Evolutionary conservation across 2,113 vertebrate species (phyloP), one percentile per base, ranked within the genome.

Genomic region (Rhea pennata): DNA sequence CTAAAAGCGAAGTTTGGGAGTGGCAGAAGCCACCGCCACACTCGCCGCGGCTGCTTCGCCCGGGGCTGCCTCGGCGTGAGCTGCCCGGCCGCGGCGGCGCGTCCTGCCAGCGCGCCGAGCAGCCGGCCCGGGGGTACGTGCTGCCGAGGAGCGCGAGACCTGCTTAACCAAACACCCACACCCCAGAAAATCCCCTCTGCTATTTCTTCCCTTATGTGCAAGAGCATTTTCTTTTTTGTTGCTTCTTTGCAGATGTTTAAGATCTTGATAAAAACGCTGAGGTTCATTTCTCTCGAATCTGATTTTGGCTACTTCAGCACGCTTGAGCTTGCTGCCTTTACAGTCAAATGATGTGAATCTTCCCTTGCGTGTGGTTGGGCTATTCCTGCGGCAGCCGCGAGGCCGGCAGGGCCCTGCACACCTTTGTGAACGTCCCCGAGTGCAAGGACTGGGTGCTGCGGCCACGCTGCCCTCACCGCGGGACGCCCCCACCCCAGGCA

Each of bases 231-330:
- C 58, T 23, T 33, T 58, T 79, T 75, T 67, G 46, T 53, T 10
- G 46, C 7, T 48, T 19, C 77, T 84, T 73, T 71, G 69, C 79
- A 53, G 51, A 78, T 78, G 39, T 72, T 92, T 67, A 90, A 67
- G 56, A 94, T 90, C 92, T 93, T 96, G 93, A 96, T 93, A 93
- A 87, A 95, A 75, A 22, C 15, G 61, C 46, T 88, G 92, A 90
- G 93, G 83, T 91, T 96, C 22, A 73, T 85, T 39, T 94, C 44
- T 92, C 90, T 78, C 72, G 39, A 4, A 31, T 36, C 72, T 42
- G 48, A 74, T 73, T 93, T 66, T 26, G 85, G 71, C 42, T 71
- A 4, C 33, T 53, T 10, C 46, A 94, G 78, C 69, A 82, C 23
- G 10, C 75, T 9, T 1, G 23, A 46, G 50, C 72, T n/a, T 84